Base-by-base conservation (phyloP, 2,888 invertebrate genomes). In the Heliconius cydno region DNA sequence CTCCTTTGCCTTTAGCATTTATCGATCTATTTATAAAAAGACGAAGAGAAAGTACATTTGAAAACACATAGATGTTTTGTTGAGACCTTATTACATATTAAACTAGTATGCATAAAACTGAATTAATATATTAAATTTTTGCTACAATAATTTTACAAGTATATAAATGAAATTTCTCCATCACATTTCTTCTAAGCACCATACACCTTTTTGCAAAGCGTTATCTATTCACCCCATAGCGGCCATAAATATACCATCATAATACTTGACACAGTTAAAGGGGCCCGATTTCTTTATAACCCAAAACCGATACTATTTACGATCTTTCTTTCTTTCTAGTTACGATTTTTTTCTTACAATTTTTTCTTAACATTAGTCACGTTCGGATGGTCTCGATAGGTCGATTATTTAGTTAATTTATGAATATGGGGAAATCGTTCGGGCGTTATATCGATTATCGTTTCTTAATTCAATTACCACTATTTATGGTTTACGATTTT, bases 261-360 rank as follows among this genome's bases (percentile, higher is more conserved):
- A 86, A 86, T 85, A 85, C 82, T 83, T 79, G 84, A 86, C 86
- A 86, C 83, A 82, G 85, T 83, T 80, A 84, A 81, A 84, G 82
- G 86, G 92, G 92, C 91, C 82, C 88, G 91, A 91, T 85, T 88
- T 86, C 89, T 92, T 93, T 92, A 93, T 89, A 91, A 92, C 79
- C 90, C 90, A 91, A 91, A 93, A 92, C 92, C 88, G 88, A 87
- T 83, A 83, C 85, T 86, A 91, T 91, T 91, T 90, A 91, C 89
- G 89, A 90, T 13, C 73, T 72, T 72, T 77, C 79, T 77, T 80
- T 78, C 46, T 19, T 52, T 52, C 19, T 52, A 52, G 52, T 52
- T 19, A 19, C 52, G 19, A 52, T 52, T 52, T 52, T 34, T 34
- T 34, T 34, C 7, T 52, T 19, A 52, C 52, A 19, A 19, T 19